Conservation (phyloP, 1,140 invertebrate genomes). For the Leptestheria dahalacensis region DNA sequence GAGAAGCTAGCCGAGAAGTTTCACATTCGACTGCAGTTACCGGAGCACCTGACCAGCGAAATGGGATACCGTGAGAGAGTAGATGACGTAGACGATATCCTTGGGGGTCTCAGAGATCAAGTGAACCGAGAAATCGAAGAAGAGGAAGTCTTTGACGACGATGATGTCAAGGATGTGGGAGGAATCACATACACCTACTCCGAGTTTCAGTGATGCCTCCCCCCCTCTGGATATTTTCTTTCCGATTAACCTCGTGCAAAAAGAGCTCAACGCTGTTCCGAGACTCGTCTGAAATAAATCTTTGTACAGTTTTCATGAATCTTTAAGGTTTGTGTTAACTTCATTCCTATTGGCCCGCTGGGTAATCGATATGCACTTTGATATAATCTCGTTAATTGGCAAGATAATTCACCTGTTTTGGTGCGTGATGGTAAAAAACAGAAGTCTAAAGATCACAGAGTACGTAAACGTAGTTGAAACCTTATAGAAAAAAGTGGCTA, state of each 20-base stretch:
- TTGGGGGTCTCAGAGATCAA: slow-evolving; percentile 7
- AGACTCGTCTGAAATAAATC: too few relatives aligned
- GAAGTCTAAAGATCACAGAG: too few relatives aligned
- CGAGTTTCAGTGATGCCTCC: neutral
- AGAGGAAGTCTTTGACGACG: slow-evolving; percentile 26
- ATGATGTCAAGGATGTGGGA: slow-evolving; percentile 29
- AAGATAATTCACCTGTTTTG: too few relatives aligned
- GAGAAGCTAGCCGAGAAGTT: slow-evolving; percentile 29
- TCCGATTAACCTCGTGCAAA: neutral
- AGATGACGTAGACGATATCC: slow-evolving; percentile 2
- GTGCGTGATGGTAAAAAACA: too few relatives aligned
- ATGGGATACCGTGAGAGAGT: slow-evolving; percentile 22
- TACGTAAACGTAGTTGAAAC: too few relatives aligned
- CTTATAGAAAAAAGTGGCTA: too few relatives aligned
- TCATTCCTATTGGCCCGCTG: too few relatives aligned
- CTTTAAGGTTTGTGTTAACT: too few relatives aligned
- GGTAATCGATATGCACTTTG: too few relatives aligned
- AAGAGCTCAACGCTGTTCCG: too few relatives aligned
- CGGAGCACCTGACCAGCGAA: slow-evolving; percentile 18
- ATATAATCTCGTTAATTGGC: too few relatives aligned
- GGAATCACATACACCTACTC: slow-evolving; percentile 29
- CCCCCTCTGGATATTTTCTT: neutral
- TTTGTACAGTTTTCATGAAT: too few relatives aligned
- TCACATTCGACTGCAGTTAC: slow-evolving; percentile 19
- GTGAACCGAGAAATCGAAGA: slow-evolving; percentile 27